Conservation (phyloP, 2,888 invertebrate species). For the Dryadula phaetusa region DNA sequence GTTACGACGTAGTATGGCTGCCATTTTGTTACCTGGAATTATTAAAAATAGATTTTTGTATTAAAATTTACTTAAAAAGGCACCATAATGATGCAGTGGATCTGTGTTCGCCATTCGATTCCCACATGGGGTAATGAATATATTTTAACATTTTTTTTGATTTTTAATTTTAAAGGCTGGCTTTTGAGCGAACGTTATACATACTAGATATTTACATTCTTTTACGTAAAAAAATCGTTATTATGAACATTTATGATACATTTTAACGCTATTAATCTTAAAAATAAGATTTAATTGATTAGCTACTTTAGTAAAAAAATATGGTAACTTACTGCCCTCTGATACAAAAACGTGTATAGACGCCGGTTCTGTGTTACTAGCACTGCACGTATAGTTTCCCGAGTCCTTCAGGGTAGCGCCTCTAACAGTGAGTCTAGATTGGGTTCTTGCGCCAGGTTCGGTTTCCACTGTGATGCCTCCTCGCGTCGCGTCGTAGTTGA, state of each 20-base stretch:
- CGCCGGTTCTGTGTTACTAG: conserved; percentile 95
- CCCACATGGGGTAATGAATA: background rate
- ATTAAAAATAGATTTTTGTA: background rate
- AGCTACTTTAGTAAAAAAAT: conserved; percentile 67
- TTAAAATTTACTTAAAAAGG: background rate
- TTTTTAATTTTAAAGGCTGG: too few species aligned
- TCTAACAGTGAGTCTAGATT: conserved; percentile 93
- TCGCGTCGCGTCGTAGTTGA: conserved; percentile 95
- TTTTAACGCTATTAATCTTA: too few species aligned
- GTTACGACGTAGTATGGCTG: conserved; percentile 77
- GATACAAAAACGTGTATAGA: conserved; percentile 95
- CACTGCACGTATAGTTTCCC: conserved; percentile 96
- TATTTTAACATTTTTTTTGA: too few species aligned
- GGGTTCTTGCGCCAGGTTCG: conserved; percentile 93
- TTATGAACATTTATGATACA: too few species aligned
- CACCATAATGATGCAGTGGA: background rate
- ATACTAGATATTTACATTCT: too few species aligned
- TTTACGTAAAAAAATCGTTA: too few species aligned
- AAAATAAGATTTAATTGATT: too few species aligned
- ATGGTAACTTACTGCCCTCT: conserved; percentile 87
- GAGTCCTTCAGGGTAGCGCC: conserved; percentile 95
- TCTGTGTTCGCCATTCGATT: too few species aligned
- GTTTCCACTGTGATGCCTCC: conserved; percentile 93
- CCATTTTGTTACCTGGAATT: conserved; percentile 78
- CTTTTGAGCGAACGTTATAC: too few species aligned